Conservation (phyloP, 2,888 invertebrate genomes). For the Drosophila austrosaltans region DNA sequence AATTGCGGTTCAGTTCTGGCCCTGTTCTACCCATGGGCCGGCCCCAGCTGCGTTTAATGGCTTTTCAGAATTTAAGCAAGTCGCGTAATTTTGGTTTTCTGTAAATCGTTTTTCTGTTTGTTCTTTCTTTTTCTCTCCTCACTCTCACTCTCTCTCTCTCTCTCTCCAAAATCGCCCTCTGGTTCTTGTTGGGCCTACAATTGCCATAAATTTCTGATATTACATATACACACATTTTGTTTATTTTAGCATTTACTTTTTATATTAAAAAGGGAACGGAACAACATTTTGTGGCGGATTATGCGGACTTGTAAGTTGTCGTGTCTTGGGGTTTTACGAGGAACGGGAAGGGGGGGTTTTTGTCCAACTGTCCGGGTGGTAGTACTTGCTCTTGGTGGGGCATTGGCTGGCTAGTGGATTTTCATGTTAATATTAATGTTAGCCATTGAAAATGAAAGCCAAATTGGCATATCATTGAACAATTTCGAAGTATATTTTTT, state of each 20-base stretch:
- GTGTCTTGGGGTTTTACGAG: background rate
- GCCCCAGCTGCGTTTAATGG: constrained; percentile 76
- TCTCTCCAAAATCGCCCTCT: background rate
- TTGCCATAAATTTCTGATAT: constrained; percentile 71
- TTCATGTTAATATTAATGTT: constrained; percentile 6
- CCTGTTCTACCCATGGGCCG: constrained; percentile 45
- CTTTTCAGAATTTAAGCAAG: constrained; percentile 77
- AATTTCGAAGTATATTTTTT: too few species aligned
- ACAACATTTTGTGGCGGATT: constrained; percentile 36
- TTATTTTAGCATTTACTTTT: constrained; percentile 62
- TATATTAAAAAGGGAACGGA: constrained; percentile 41
- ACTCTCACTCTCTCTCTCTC: constrained; percentile 8
- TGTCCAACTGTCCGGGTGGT: too few species aligned
- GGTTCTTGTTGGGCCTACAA: constrained; percentile 22
- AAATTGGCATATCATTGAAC: constrained; percentile 8
- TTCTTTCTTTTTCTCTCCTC: constrained; percentile 23
- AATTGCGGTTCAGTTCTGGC: constrained; percentile 65
- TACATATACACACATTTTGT: constrained; percentile 56
- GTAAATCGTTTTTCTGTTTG: constrained; percentile 52
- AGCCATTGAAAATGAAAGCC: background rate
- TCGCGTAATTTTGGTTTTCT: constrained; percentile 64
- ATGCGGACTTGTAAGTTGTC: constrained; percentile 31
- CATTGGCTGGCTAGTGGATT: background rate
- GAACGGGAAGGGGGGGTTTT: too few species aligned
- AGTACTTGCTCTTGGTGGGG: background rate